Evolutionary conservation across 2,797 vertebrate species (phyloP), one percentile per base, ranked within the genome.

Genomic region (Ceryle rudis): DNA sequence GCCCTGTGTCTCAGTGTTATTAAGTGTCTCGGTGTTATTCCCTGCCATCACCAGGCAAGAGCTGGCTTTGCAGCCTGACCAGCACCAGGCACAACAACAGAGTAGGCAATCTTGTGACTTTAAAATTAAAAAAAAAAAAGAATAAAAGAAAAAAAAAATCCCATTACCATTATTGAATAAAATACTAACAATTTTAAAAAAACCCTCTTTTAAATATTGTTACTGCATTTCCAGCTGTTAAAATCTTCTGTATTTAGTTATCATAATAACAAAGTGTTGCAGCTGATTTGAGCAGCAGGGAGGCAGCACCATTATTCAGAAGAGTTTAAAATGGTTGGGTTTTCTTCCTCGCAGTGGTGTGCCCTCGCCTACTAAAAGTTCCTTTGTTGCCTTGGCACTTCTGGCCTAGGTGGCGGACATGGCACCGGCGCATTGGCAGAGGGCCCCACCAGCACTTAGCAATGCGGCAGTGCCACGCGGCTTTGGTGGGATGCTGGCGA

Each of bases 171-270:
- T 96, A 93, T 97, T 96, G 95, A 97, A 96, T 96, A 90, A 94
- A 97, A 95, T 91, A 79, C 91, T 81, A 69, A 78, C 90, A 81
- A 93, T 95, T 97, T 95, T 9, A 26, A 51, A 52, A 8, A 90
- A 86, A 95, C 96, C 84, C 61, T 95, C 95, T 96, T 98, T 97
- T 97, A 97, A 98, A 97, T 97, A 97, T 96, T 98, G 96, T 97
- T 95, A 72, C 98, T 96, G 88, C 31, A 6, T 97, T 97, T 98
- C 98, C 98, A 98, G 97, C 98, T 98, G 97, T 97, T 98, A 97
- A 96, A 97, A 90, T 97, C 94, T 94, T 91, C 96, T 90, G 94
- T 98, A 97, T 98, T 98, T 97, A 97, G 97, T 98, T 95, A 97
- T 96, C 35, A 41, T 97, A 98, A 98, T 98, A 97, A 97, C 97